Base-by-base conservation (phyloP, 2,113 vertebrate species). In the Oreotrochilus melanogaster region DNA sequence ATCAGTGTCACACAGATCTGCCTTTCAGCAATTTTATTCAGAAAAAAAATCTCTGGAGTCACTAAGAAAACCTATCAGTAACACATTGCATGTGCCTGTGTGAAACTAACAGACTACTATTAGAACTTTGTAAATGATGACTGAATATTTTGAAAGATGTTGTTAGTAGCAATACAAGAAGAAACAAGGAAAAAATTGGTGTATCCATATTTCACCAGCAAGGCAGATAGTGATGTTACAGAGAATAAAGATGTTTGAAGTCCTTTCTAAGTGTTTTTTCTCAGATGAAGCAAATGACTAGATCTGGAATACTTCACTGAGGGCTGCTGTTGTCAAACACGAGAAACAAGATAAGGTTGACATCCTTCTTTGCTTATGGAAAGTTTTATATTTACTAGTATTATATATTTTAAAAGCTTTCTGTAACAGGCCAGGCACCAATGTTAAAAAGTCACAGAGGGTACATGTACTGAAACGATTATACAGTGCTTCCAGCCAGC, bases 401-500 rank as follows among this genome's bases (percentile, higher is more conserved):
- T 83, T 93, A 83, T 83, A n/a, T 67, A 74, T 80, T 73, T 90
- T 58, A 90, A 90, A 50, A 28, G 56, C 12, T 67, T 86, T 54
- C 28, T 67, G 7, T 86, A 66, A 53, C 31, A 69, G 54, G 18
- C 12, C 22, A 43, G 64, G 21, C 30, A 73, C 9, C 45, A 39
- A 88, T 21, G 10, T 71, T 56, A 66, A n/a, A 23, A 79, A 84
- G 48, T 71, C 37, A 58, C 24, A 17, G 24, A 76, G 64, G 1
- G 2, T 70, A 33, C 30, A 3, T 27, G 18, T 61, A 18, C 12
- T 78, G 50, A 37, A 62, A 14, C 74, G 15, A 60, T 54, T 50
- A 74, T 37, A 43, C 18, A 53, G 43, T 56, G 31, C 30, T 94
- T 87, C 45, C 30, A 86, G 47, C 8, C 37, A 90, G 31, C 72